Base-by-base conservation (phyloP, 37 sponge, comb jelly and placozoan genomes). In the Bolinopsis microptera region DNA sequence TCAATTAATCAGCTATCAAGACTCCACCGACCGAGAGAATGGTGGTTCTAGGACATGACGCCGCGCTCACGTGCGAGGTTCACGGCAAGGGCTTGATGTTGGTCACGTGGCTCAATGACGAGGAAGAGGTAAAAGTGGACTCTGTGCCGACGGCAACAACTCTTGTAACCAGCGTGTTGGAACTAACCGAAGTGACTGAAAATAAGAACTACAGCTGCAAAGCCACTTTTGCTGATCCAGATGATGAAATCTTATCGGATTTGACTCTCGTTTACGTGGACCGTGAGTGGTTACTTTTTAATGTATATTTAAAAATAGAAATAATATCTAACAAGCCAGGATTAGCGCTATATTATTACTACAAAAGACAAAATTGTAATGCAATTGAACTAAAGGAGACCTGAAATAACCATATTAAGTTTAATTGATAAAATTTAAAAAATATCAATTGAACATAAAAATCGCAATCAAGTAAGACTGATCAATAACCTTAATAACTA, bases 1-100 rank as follows among this genome's bases (percentile, higher is more conserved):
- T n/a, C n/a, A n/a, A n/a, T n/a, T n/a, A n/a, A n/a, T n/a, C 80
- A 77, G 80, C 80, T 86, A 86, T 86, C 24, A 86, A 35, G 30
- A 86, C 90, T 1, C 28, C 41, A 5, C 90, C 90, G 2, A 34
- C 48, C 1, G 61, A 39, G 23, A 13, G 35, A 38, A 86, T 39
- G 41, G 90, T 48, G 26, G 90, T 86, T 24, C 23, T 3, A 24
- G 61, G 61, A 24, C 90, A 86, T 48, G 34, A 35, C 25, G 90
- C 90, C 48, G 0, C 90, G 0, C 48, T 86, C 0, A 86, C 90
- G 1, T 86, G 90, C 26, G 32, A 9, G 32, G 90, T 34, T 5
- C 90, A 86, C 61, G 90, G 90, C 61, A 38, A 35, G 23, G 90
- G 90, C 27, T 30, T 39, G 27, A 27, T 0, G 5, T 23, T 28